Conservation (phyloP, 2,888 invertebrate species). For the Chelonus formosanus region DNA sequence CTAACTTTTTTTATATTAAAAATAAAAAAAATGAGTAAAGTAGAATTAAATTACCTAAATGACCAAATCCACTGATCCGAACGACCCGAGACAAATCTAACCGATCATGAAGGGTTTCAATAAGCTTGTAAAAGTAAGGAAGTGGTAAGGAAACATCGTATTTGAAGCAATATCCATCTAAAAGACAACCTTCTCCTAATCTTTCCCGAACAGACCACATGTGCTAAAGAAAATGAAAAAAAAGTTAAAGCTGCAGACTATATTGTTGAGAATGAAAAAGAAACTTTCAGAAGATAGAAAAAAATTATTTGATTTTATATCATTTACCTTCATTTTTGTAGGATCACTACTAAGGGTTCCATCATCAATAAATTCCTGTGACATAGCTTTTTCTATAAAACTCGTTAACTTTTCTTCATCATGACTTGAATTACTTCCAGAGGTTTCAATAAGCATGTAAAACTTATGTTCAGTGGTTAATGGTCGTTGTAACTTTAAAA, state of each 20-base stretch:
- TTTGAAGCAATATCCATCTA: conserved; percentile 91
- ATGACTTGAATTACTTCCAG: conserved; percentile 84
- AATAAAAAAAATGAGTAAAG: neutral
- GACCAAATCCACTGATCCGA: conserved; percentile 88
- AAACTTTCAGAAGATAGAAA: neutral
- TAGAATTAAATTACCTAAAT: conserved; percentile 76
- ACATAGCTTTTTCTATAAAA: conserved; percentile 81
- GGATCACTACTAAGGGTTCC: conserved; percentile 89
- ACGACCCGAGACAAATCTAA: conserved; percentile 71
- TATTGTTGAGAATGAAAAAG: neutral
- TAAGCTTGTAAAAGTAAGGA: conserved; percentile 83
- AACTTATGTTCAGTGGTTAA: conserved; percentile 71
- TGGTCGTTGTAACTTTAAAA: conserved; percentile 70
- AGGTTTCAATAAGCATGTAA: conserved; percentile 87
- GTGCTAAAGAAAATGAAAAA: conserved; percentile 62
- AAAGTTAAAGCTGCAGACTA: neutral
- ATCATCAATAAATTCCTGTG: conserved; percentile 76
- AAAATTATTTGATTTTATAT: neutral
- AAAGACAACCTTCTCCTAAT: conserved; percentile 78
- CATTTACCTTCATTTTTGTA: conserved; percentile 76
- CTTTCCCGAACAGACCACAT: conserved; percentile 90
- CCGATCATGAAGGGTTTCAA: conserved; percentile 74
- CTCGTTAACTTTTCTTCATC: conserved; percentile 86
- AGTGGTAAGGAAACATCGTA: conserved; percentile 94
- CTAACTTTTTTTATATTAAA: conserved; percentile 3